A percentile compares a stretch with the other conserved stretches of the same genome.
phyloP scores from a whole-genome alignment of 2,113 vertebrate species.

The Athene noctua region DNA sequence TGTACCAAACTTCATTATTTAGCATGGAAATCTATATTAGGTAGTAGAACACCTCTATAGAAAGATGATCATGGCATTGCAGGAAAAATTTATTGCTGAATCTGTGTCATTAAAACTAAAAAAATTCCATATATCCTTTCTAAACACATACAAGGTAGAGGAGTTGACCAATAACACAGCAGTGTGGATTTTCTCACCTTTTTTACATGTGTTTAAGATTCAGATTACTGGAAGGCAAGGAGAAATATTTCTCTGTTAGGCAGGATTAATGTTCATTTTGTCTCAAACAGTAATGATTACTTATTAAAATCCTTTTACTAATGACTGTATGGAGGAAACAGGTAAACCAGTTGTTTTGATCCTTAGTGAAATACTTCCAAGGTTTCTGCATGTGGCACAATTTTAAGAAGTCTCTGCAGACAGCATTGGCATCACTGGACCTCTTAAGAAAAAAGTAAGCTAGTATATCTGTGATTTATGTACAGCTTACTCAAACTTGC shows the following conservation, averaged over 20 bases:
- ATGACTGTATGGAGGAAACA: background rate
- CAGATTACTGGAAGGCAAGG: background rate
- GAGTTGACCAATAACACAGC: background rate
- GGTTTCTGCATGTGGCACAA: background rate
- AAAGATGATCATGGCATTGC: background rate
- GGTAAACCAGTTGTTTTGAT: background rate
- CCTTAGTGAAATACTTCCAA: background rate
- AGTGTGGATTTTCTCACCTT: background rate
- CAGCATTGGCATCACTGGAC: background rate
- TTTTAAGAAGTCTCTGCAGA: background rate
- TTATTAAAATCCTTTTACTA: background rate
- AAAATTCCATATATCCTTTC: background rate
- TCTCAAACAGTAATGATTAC: background rate
- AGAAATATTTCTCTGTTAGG: background rate
- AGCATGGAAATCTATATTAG: background rate
- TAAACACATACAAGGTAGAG: background rate
- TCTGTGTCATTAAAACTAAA: background rate
- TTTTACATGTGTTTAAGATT: background rate
- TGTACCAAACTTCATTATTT: background rate
- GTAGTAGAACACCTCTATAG: background rate
- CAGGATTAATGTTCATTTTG: background rate
- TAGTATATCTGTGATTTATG: background rate
- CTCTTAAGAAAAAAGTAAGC: background rate
- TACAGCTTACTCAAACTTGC: background rate
- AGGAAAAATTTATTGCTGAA: background rate